These are phyloP conservation scores for Osmerus eperlanus DNA, from an alignment of 2,113 vertebrate species.

Conservation along the genomic window DNA sequence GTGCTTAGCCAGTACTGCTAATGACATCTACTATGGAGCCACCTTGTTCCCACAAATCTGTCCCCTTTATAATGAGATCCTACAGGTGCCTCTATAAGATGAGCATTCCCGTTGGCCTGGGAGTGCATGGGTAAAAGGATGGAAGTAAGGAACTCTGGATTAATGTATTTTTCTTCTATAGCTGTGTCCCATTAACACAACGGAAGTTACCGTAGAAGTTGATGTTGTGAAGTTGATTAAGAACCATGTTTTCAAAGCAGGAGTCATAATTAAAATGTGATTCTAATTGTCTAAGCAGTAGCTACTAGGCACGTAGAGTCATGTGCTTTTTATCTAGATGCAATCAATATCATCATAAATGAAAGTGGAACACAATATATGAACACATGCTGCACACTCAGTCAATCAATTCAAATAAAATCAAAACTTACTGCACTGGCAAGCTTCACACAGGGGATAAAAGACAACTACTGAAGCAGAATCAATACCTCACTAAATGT, in stretches of 20 bases:
- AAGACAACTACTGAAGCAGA: conserved; percentile 35
- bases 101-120: conserved; percentile 3
- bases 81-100: not conserved
- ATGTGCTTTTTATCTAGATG: conserved; percentile 19
- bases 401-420: conserved; percentile 43
- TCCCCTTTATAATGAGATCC: conserved; percentile 8
- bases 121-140: not conserved
- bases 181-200: not conserved
- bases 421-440: conserved; percentile 27
- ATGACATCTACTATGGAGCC: conserved; percentile 29
- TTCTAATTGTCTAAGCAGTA: not conserved
- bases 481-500: conserved; percentile 45
- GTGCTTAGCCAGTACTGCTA: conserved; percentile 45
- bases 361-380: conserved; percentile 32
- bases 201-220: not conserved
- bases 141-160: not conserved
- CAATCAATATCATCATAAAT: conserved; percentile 56
- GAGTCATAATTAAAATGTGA: not conserved
- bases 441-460: conserved; percentile 16
- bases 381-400: conserved; percentile 36
- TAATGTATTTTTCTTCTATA: not conserved
- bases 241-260: too few relatives aligned
- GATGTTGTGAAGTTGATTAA: too few relatives aligned
- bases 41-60: conserved; percentile 19
- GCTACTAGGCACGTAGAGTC: conserved; percentile 5